These are phyloP conservation scores for Lacerta agilis DNA, from an alignment of 2,797 vertebrate species.

Conservation along the genomic window DNA sequence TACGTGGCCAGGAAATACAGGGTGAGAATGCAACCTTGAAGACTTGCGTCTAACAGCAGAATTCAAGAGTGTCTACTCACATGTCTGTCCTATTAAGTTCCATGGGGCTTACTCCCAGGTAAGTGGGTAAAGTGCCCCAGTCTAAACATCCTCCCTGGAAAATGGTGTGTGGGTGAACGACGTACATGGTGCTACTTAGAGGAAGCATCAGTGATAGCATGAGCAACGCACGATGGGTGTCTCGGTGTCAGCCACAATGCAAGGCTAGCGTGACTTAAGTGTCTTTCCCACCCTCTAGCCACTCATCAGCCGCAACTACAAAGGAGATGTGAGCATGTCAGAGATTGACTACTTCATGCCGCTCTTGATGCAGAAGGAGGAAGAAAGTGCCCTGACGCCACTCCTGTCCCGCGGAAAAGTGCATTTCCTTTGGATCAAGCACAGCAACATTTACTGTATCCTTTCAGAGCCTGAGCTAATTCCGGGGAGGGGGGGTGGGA, in stretches of 20 bases:
- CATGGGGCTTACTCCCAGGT: neutral
- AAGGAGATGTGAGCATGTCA: conserved; percentile 90
- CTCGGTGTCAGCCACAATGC: too few relatives aligned
- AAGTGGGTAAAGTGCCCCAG: neutral
- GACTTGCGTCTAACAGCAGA: neutral
- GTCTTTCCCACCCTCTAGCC: conserved; percentile 75
- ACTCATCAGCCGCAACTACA: conserved; percentile 94
- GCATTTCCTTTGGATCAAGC: conserved; percentile 95
- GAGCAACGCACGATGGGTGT: neutral
- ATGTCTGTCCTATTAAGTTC: neutral
- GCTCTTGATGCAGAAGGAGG: conserved; percentile 89
- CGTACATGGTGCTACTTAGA: neutral
- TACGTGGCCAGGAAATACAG: neutral
- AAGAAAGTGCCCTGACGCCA: conserved; percentile 86
- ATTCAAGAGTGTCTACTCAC: neutral
- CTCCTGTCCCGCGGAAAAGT: conserved; percentile 85
- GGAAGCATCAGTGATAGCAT: neutral
- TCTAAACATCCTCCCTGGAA: neutral
- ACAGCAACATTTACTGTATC: conserved; percentile 96
- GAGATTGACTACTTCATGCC: conserved; percentile 93
- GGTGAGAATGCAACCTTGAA: neutral
- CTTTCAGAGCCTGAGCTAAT: conserved; percentile 30
- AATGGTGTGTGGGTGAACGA: neutral
- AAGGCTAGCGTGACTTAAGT: neutral
- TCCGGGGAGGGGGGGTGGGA: neutral